Base-by-base conservation (phyloP, 2,888 invertebrate genomes). In the Eristalinus aeneus region DNA sequence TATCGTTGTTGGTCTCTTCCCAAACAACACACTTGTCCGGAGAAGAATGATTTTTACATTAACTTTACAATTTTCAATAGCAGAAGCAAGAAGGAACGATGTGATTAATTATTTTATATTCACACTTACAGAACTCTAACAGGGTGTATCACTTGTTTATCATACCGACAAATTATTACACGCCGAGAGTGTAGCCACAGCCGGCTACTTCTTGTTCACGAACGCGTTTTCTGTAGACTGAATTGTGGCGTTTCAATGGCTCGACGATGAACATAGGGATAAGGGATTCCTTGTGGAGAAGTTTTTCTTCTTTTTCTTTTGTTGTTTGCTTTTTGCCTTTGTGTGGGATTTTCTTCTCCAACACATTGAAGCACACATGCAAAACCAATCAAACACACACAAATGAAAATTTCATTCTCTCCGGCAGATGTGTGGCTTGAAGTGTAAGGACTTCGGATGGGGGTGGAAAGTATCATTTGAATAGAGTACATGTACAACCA, bases 141-240 rank as follows among this genome's bases (percentile, higher is more conserved):
- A 92, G 92, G 92, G 91, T 92, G 91, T 92, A 91, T 92, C 92
- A 92, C 92, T 92, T 92, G 91, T 92, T 92, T 92, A 92, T 92
- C 92, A 92, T 92, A 92, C 92, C 92, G 92, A 92, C 92, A 92
- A 92, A 91, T 91, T 91, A 61, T 85, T 91, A 92, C 92, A 92
- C 92, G 92, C 92, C 91, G 91, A 92, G 91, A 92, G 91, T 92
- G 92, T 91, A 91, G 91, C 92, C 91, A 90, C 90, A 90, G 90
- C 90, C 92, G 92, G 92, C 92, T 90, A 92, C 92, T 92, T 92
- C 92, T 92, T 89, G 90, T 91, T 92, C 92, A 92, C 93, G 92
- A 91, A 91, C 92, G 92, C 92, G 92, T 92, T 92, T 92, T 92
- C 91, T 92, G 90, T 92, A 92, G 92, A 92, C 92, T 92, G 90